Evolutionary conservation across 53 echinoderm and acorn worm genomes (phyloP), one percentile per base, ranked within the genome.

Genomic region (Zoroaster sp.): DNA sequence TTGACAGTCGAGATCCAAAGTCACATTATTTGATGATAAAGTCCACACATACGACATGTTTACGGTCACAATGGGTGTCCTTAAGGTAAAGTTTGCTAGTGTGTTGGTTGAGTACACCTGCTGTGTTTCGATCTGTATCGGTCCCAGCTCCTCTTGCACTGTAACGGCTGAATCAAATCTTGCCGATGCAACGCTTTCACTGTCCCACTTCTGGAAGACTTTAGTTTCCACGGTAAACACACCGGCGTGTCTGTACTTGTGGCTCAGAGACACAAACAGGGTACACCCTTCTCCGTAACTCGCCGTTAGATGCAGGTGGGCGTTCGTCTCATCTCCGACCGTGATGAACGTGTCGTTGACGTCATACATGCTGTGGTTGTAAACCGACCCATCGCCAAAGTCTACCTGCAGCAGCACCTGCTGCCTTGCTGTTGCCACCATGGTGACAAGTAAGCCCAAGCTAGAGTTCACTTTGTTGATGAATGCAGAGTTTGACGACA

Each of bases 281-380:
- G 81, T 83, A 78, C 98, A 98, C 17, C 98, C 93, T 34, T 94
- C 94, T n/a, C 98, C 98, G 39, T 95, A 98, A 80, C 90, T 94
- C 10, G 98, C 94, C 0, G 91, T 90, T 20, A 95, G 87, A 73
- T 96, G 93, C 66, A 95, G 83, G 69, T 95, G 91, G 46, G 92
- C 90, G 0, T 88, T 66, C 41, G 90, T 83, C 0, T 80, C 90
- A 5, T 17, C 47, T 4, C 94, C 94, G 4, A 94, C 95, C 5
- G 87, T 88, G 55, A 97, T 97, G 78, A 98, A 94, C 8, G 95
- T 94, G 82, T 95, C 93, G 67, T 98, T 98, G 73, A 93, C 80
- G 52, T 95, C 98, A 14, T 88, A 85, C 33, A 98, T 90, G 88
- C 92, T 89, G 55, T 94, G 94, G 87, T 92, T 91, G 89, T 87